These are phyloP conservation scores for Gallirallus australis DNA, from an alignment of 2,797 vertebrate species.

Conservation along the genomic window DNA sequence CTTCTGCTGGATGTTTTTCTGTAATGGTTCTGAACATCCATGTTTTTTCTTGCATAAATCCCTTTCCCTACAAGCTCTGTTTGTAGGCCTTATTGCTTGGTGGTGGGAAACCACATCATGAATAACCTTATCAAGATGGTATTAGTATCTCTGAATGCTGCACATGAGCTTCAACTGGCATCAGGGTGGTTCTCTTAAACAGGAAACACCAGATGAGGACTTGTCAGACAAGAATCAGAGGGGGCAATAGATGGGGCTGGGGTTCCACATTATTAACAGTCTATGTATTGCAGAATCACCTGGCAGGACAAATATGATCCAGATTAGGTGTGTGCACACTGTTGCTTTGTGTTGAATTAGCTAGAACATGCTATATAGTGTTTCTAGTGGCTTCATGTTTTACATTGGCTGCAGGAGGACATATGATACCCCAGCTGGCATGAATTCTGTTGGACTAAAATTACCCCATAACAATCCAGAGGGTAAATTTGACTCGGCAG, in stretches of 20 bases:
- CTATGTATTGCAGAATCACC: constrained; percentile 4
- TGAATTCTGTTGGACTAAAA: constrained; percentile 15
- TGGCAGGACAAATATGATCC: constrained; percentile 12
- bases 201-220: background rate
- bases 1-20: background rate
- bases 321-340: background rate
- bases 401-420: constrained; percentile 1
- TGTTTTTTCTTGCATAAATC: background rate
- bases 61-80: background rate
- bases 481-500: background rate
- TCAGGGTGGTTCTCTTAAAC: background rate
- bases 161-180: background rate
- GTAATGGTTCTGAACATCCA: background rate
- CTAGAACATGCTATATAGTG: background rate
- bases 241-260: constrained; percentile 3
- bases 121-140: background rate
- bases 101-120: background rate
- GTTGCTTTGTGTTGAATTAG: constrained; percentile 29
- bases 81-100: background rate
- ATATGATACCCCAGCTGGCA: background rate
- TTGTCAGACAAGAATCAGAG: background rate
- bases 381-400: constrained; percentile 20
- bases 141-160: background rate
- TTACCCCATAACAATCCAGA: constrained; percentile 24
- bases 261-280: background rate